Base-by-base conservation (phyloP, 2,888 invertebrate species). In the Bombylius major region DNA sequence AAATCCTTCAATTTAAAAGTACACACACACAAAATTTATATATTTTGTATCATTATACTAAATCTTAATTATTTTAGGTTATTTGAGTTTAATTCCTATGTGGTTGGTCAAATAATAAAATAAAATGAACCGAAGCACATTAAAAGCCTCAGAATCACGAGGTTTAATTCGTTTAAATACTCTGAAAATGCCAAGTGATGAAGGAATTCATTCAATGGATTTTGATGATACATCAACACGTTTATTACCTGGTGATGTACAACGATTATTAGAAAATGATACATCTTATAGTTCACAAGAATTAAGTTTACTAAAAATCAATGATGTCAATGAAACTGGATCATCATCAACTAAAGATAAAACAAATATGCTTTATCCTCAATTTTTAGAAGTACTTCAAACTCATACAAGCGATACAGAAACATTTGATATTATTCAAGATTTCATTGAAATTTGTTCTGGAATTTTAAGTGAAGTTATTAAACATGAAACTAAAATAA, bases 331-430 rank as follows among this genome's bases (percentile, higher is more conserved):
- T 42, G 39, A 42, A 11, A 36, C 36, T 36, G 4, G 9, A 6
- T 11, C 50, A 51, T 50, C 59, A 5, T 56, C 23, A 23, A 23
- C 62, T 5, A 67, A 65, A 47, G 64, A 69, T 46, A 72, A 68
- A 46, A 62, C 69, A 0, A 69, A 71, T 50, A 62, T 66, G 45
- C 58, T 75, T 5, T 74, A 70, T 51, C 59, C 67, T 5, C 69
- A 71, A 51, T 75, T 75, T 55, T 64, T 69, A n/a, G 70, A 73
- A 39, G 66, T 75, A 1, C 59, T 74, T 4, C 71, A 72, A 49
- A 63, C 67, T 13, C 68, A 72, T 3, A 66, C 66, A 31, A 68
- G 65, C 54, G 62, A 63, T 50, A 47, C 59, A 5, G 63, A 63
- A 53, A 51, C 62, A 1, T 65, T 65, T 54, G 64, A 64, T 32